Evolutionary conservation across 1,140 invertebrate species (phyloP).

Genomic region (Lepidotrigona ventralis): DNA sequence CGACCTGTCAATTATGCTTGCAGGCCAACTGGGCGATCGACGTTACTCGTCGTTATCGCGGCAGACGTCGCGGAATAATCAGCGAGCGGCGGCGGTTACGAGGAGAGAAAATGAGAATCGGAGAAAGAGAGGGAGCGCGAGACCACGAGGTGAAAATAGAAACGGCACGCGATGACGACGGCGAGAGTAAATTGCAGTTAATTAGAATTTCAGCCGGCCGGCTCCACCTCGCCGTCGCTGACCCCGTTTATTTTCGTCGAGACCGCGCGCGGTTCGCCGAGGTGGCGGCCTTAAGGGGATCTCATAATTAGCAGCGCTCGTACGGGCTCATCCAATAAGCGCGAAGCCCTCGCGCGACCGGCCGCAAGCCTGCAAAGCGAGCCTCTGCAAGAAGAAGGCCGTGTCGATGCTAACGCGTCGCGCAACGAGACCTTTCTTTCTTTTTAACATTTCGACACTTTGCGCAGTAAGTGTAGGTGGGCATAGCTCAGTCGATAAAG

Average conservation of each 20-base stretch:
- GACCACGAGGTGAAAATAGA: constrained; percentile 20
- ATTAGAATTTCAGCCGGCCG: constrained; percentile 37
- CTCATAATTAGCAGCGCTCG: constrained; percentile 68
- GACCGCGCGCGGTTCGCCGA: constrained; percentile 33
- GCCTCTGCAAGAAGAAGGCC: constrained; percentile 22
- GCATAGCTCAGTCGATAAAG: too few species aligned
- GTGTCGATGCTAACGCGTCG: neutral
- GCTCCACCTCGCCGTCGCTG: neutral
- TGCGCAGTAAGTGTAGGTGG: too few species aligned
- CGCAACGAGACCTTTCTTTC: constrained; percentile 17
- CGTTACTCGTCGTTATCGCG: constrained; percentile 1
- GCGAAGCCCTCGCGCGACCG: constrained; percentile 68
- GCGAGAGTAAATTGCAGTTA: constrained; percentile 41
- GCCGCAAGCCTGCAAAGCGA: constrained; percentile 50
- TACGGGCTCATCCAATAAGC: constrained; percentile 77
- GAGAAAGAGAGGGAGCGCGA: neutral
- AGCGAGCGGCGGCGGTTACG: neutral
- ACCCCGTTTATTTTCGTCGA: constrained; percentile 39
- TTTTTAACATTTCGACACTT: too few species aligned
- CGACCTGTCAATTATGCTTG: neutral
- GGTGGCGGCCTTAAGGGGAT: constrained; percentile 64
- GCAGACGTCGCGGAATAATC: constrained; percentile 33
- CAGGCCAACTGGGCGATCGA: neutral
- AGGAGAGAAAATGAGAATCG: too few species aligned
- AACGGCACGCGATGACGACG: neutral